Percentiles rank a stretch among this genome's conserved stretches.
phyloP scores from a whole-genome alignment of 2,888 invertebrate genomes.

The Plebejus melissa region DNA sequence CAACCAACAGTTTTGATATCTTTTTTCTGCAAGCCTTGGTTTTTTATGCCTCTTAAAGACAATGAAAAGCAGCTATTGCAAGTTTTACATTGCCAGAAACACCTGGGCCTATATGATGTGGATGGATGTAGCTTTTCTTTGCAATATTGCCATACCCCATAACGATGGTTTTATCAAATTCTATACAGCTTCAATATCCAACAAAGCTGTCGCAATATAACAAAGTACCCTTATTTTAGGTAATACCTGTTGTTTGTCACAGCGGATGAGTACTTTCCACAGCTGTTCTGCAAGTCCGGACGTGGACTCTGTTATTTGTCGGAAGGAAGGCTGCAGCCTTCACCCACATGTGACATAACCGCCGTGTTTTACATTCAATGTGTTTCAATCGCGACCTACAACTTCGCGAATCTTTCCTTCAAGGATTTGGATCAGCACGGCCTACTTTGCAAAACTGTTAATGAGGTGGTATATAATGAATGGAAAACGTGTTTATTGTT shows the following conservation, averaged over 20 bases:
- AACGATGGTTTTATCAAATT: no score
- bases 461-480: no score
- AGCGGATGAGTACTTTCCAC: not conserved
- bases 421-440: not conserved
- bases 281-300: conserved; percentile 5
- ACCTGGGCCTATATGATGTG: no score
- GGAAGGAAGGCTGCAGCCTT: conserved; percentile 21
- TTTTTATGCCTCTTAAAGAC: no score
- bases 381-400: not conserved
- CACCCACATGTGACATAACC: conserved; percentile 16
- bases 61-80: no score
- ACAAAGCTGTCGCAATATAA: not conserved
- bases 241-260: conserved; percentile 8
- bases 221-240: not conserved
- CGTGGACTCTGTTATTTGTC: not conserved
- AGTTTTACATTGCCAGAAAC: no score
- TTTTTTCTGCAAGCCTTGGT: no score
- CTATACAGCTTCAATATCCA: not conserved
- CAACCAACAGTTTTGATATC: no score
- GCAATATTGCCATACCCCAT: no score
- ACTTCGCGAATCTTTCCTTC: not conserved
- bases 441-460: not conserved
- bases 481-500: no score
- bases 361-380: conserved; percentile 5
- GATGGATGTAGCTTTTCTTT: no score